phyloP scores from a whole-genome alignment of 2,113 vertebrate genomes.

The Gopherus flavomarginatus region DNA sequence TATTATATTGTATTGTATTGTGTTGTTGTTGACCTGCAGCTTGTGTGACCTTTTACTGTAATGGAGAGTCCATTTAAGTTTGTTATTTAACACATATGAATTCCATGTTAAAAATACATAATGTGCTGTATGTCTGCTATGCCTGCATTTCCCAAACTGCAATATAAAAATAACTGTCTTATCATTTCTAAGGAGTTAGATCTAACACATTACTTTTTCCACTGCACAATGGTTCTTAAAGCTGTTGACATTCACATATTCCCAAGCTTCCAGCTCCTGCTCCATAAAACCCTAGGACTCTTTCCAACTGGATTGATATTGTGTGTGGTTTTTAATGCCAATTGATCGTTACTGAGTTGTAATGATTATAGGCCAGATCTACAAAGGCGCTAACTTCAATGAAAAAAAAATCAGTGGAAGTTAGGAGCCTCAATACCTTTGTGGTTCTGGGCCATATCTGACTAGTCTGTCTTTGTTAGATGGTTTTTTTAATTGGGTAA shows the following conservation, averaged over 20 bases:
- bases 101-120: not conserved
- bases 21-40: not conserved
- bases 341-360: not conserved
- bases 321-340: not conserved
- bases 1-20: not conserved
- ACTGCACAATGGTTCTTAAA: not conserved
- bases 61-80: not conserved
- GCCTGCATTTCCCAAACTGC: not conserved
- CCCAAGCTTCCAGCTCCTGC: not conserved
- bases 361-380: not conserved
- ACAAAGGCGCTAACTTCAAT: not conserved
- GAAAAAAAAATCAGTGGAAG: not conserved
- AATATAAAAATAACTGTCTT: not conserved
- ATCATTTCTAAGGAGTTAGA: not conserved
- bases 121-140: not conserved
- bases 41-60: not conserved
- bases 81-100: not conserved
- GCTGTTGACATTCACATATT: not conserved
- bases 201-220: not conserved
- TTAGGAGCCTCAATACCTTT: not conserved
- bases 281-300: not conserved
- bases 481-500: not conserved
- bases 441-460: not conserved
- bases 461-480: fast-evolving
- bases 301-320: not conserved